Evolutionary conservation across 2,113 vertebrate genomes (phyloP).

Genomic region (Pterocles gutturalis): DNA sequence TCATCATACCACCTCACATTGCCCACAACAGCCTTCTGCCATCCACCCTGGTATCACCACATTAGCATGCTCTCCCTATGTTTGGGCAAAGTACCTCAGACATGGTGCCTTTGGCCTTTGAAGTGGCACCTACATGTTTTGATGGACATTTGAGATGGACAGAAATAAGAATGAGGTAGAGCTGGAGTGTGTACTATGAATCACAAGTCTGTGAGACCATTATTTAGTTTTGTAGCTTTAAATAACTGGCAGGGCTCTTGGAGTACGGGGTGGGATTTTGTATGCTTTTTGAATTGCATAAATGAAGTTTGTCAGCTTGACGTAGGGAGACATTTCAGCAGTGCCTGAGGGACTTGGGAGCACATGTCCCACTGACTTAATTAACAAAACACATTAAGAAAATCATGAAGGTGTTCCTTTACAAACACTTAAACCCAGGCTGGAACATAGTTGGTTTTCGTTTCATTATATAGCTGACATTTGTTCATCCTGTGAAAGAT

Average conservation of each 20-base stretch:
- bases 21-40: fast-evolving
- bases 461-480: constrained; percentile 19
- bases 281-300: neutral
- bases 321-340: neutral
- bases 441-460: constrained; percentile 2
- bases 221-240: neutral
- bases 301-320: neutral
- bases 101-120: neutral
- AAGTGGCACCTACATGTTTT: neutral
- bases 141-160: neutral
- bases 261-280: neutral
- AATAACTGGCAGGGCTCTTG: neutral
- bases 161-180: neutral
- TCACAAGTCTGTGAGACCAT: fast-evolving
- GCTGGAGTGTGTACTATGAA: neutral
- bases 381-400: constrained; percentile 22
- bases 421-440: constrained; percentile 24
- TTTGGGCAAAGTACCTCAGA: neutral
- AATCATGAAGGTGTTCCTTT: constrained; percentile 6
- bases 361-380: neutral
- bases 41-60: neutral
- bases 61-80: fast-evolving
- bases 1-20: no score
- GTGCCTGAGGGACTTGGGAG: neutral
- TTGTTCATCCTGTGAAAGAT: constrained; percentile 10